Conservation (phyloP, 2,888 invertebrate genomes). For the Heliconius aoede region DNA sequence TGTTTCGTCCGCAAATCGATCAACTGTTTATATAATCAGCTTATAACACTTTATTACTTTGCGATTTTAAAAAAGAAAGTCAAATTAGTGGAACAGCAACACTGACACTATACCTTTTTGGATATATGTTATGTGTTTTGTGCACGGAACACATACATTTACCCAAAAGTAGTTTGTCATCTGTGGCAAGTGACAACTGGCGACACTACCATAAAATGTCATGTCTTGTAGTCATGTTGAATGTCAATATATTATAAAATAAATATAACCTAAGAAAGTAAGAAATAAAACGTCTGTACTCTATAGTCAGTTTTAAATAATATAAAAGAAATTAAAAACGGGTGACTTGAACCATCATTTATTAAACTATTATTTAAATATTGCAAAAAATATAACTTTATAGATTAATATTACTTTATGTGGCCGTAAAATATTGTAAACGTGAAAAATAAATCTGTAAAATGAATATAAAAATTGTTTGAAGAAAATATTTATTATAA, state of each 20-base stretch:
- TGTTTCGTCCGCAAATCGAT: no score
- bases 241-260: not conserved
- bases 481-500: not conserved
- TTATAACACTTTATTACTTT: no score
- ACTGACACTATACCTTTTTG: no score
- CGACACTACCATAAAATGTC: not conserved
- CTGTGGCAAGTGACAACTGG: no score
- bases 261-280: conserved; percentile 12
- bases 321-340: not conserved
- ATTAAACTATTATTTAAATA: not conserved
- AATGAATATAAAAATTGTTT: not conserved
- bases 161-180: no score
- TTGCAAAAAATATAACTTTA: not conserved
- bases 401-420: not conserved
- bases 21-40: no score
- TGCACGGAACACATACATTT: no score
- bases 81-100: no score
- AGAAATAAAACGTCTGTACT: not conserved
- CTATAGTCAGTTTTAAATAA: not conserved
- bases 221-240: not conserved
- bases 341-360: not conserved
- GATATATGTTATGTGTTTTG: no score
- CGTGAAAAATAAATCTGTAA: not conserved
- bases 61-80: no score
- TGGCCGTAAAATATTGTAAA: not conserved